Conservation (phyloP, 2,113 vertebrate species). For the Corvus moneduloides region DNA sequence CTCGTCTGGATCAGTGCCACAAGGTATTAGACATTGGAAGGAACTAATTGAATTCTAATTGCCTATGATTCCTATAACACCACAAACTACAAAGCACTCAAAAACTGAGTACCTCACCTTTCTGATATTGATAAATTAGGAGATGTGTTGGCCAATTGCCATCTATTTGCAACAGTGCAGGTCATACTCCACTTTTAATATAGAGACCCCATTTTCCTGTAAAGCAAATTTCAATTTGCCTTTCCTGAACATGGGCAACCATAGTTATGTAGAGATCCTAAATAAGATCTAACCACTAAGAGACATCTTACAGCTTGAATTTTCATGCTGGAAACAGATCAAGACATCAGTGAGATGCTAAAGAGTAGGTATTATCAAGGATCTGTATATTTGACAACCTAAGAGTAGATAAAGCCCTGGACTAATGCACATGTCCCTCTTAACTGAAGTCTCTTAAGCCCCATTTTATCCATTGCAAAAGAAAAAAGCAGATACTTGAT, state of each 20-base stretch:
- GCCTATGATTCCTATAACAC: neutral
- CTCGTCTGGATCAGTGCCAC: neutral
- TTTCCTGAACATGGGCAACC: neutral
- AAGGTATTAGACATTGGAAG: neutral
- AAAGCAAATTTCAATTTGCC: neutral
- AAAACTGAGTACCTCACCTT: neutral
- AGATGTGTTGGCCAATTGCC: neutral
- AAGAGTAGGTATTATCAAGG: neutral
- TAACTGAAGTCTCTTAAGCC: neutral
- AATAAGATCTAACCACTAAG: neutral
- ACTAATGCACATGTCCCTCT: neutral
- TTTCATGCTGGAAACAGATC: neutral
- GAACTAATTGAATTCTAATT: neutral
- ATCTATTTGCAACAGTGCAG: neutral
- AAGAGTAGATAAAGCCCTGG: neutral
- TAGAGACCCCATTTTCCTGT: neutral
- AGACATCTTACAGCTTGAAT: neutral
- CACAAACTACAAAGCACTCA: neutral
- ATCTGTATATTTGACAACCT: neutral
- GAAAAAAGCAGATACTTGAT: neutral
- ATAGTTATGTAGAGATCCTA: neutral
- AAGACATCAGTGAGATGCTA: neutral
- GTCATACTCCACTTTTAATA: neutral
- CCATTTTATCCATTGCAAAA: neutral
- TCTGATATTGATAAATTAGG: neutral